A percentile compares a stretch with the other conserved stretches of the same genome.
phyloP scores from a whole-genome alignment of 2,888 invertebrate species.

The Ormyrus thymus region DNA sequence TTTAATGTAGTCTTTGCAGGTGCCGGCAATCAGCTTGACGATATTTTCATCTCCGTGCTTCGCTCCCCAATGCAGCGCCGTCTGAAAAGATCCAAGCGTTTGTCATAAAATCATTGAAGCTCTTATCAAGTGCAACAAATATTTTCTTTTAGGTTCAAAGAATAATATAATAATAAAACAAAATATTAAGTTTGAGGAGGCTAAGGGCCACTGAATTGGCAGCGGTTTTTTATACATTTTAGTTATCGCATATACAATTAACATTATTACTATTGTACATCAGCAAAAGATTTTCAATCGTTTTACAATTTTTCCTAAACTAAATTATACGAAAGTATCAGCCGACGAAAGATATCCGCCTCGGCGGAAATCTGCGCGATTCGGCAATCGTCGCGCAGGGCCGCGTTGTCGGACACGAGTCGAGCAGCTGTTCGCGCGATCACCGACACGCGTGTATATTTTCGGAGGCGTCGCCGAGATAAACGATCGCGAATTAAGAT shows the following conservation, averaged over 20 bases:
- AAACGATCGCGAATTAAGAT: conserved; percentile 69
- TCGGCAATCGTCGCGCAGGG: neutral
- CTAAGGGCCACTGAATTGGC: too few relatives aligned
- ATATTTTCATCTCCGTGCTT: conserved; percentile 95
- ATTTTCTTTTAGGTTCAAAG: too few relatives aligned
- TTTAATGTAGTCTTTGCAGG: conserved; percentile 82
- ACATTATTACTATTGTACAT: too few relatives aligned
- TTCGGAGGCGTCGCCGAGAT: conserved; percentile 63
- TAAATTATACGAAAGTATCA: neutral
- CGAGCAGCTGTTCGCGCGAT: conserved; percentile 67
- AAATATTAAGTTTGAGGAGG: too few relatives aligned
- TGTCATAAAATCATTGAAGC: too few relatives aligned
- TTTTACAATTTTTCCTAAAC: too few relatives aligned
- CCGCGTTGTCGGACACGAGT: conserved; percentile 65
- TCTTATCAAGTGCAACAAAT: too few relatives aligned
- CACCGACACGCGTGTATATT: conserved; percentile 60
- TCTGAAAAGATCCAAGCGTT: conserved; percentile 77
- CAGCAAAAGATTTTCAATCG: too few relatives aligned
- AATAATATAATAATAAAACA: too few relatives aligned
- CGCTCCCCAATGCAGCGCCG: conserved; percentile 97
- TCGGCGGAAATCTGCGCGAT: conserved; percentile 27
- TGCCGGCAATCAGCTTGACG: conserved; percentile 94
- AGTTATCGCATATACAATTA: too few relatives aligned
- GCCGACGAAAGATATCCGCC: conserved; percentile 4
- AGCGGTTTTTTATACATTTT: too few relatives aligned